Evolutionary conservation across 2,797 vertebrate species (phyloP), one percentile per base, ranked within the genome.

Genomic region (Macropodus opercularis): DNA sequence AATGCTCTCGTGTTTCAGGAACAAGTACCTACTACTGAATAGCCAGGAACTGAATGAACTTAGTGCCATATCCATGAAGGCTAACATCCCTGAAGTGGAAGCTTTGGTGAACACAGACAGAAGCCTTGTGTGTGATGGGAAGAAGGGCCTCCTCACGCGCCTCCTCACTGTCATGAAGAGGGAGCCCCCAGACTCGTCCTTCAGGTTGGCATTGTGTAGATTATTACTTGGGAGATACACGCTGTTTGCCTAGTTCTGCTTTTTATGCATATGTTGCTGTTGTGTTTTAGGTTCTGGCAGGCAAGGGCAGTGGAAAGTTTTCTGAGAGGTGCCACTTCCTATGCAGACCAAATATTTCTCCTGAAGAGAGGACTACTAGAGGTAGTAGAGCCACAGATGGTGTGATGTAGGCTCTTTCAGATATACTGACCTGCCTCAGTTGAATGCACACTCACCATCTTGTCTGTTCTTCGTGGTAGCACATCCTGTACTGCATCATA

Each of bases 321-420:
- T 73, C 92, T 99, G 58, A 91, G 98, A 85, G 98, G 98, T 80
- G 95, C 96, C 77, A 99, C 98, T 18, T 98, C 98, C 49, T 99
- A 98, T 77, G 98, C 97, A 65, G 98, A 99, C 85, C 98, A 99
- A 91, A 97, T 99, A 93, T 99, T 99, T 83, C 93, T 99, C 76
- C 87, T 99, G 42, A 99, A 97, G 85, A 94, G 97, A 71, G 98
- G 97, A 24, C 92, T 99, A 29, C 83, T 99, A 72, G 98, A 99
- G 95, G 98, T 99, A 88, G 90, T 17, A 18, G 11, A 44, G 4
- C 22, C 14, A 13, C 2, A n/a, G 10, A 2, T 27, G n/a, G 9
- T 43, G 41, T 21, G n/a, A n/a, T n/a, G n/a, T n/a, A n/a, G n/a
- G n/a, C 31, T n/a, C 19, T 38, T n/a, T 9, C 7, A 3, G 7